Percentiles rank a stretch among this genome's conserved stretches.
Conservation (phyloP, 2,888 invertebrate species). For the Lysandra bellargus region DNA sequence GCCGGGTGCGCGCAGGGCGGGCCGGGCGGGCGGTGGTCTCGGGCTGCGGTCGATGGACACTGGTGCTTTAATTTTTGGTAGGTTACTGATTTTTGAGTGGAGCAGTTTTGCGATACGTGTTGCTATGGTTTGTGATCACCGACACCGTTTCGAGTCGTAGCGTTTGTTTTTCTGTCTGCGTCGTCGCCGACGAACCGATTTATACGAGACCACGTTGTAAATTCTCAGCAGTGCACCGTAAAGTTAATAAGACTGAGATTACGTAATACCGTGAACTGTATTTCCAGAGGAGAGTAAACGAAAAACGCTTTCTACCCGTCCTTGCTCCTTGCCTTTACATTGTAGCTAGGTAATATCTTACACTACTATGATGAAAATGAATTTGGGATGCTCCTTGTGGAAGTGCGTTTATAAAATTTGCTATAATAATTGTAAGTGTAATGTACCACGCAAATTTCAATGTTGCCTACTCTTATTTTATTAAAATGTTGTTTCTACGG, state of each 20-base stretch:
- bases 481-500: conserved; percentile 28
- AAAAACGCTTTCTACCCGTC: conserved; percentile 79
- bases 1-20: conserved; percentile 38
- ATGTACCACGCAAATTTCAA: conserved; percentile 39
- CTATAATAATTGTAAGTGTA: conserved; percentile 45
- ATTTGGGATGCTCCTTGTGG: conserved; percentile 59
- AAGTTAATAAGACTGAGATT: conserved; percentile 77
- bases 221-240: conserved; percentile 62
- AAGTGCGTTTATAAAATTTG: conserved; percentile 61
- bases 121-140: conserved; percentile 54
- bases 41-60: conserved; percentile 62
- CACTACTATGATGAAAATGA: conserved; percentile 57
- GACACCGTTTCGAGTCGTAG: conserved; percentile 58
- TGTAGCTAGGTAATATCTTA: conserved; percentile 72
- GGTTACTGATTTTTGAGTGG: conserved; percentile 47
- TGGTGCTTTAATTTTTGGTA: conserved; percentile 73
- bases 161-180: conserved; percentile 36
- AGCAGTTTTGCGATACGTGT: conserved; percentile 56
- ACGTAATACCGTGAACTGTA: conserved; percentile 74
- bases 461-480: conserved; percentile 37
- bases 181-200: conserved; percentile 34
- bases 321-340: conserved; percentile 79
- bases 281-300: conserved; percentile 72
- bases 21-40: conserved; percentile 40
- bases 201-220: conserved; percentile 30